Base-by-base conservation (phyloP, 2,888 invertebrate genomes). In the Spisula solida region DNA sequence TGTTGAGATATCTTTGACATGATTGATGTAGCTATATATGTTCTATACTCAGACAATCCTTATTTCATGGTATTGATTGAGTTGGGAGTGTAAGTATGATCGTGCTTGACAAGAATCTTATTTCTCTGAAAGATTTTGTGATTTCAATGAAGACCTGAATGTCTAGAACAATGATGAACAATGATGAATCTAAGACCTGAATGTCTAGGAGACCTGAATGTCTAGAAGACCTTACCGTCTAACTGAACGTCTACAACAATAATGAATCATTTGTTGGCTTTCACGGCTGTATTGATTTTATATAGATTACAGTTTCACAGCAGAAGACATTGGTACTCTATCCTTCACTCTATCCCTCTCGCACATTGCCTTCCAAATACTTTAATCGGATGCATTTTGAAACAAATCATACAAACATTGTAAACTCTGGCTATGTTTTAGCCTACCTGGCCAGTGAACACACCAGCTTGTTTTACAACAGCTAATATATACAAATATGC, bases 61-160 rank as follows among this genome's bases (percentile, higher is more conserved):
- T 31, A 14, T 75, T 34, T 34, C 25, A 34, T 31, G 12, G 34
- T 75, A 75, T 75, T 75, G 75, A 75, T 75, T 75, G 75, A 75
- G 75, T 0, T 34, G 12, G 31, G 31, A 14, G 31, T 29, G 10
- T 47, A 31, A 51, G 48, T 70, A 55, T 81, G 48, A 56, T 70
- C n/a, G 16, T 1, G 25, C 55, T 41, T 85, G 85, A 85, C 85
- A 85, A 85, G 78, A 29, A 85, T 41, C 56, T 79, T 55, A 85
- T 79, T 85, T 55, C 60, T 31, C 20, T 16, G 79, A 85, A 56
- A 85, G 75, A 75, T 75, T 75, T 75, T 75, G 10, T 75, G 75
- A 75, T 75, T 75, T 34, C 75, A 2, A 34, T 14, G 31, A 34
- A 75, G 75, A 75, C 34, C 18, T 34, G n/a, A 41, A 0, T 75